phyloP scores from a whole-genome alignment of 2,888 invertebrate genomes.

The Pyrrhia umbra region DNA sequence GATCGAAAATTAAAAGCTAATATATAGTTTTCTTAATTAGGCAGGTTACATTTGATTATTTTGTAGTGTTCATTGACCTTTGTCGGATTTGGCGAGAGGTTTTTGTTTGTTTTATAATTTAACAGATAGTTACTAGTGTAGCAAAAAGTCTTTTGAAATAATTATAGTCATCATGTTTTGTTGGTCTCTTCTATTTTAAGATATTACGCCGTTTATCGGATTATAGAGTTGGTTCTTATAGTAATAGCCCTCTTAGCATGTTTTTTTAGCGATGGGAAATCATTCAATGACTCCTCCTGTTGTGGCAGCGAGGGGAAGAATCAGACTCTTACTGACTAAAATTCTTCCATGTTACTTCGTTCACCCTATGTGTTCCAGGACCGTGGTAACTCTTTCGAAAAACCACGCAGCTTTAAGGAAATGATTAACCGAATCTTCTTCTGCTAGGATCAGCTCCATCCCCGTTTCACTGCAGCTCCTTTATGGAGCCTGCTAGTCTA shows the following conservation, averaged over 20 bases:
- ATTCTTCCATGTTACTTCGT: too few species aligned
- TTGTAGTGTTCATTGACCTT: conserved; percentile 36
- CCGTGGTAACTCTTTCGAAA: too few species aligned
- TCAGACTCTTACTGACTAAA: too few species aligned
- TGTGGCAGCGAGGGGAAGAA: too few species aligned
- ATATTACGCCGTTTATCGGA: background rate
- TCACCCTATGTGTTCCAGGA: too few species aligned
- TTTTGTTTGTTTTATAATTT: conserved; percentile 19
- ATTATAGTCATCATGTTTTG: background rate
- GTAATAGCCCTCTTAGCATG: too few species aligned
- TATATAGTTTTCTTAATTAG: too few species aligned
- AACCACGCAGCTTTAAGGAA: too few species aligned
- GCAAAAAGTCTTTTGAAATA: conserved; percentile 24
- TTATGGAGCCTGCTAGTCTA: background rate
- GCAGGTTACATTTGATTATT: background rate
- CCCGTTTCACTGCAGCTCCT: background rate
- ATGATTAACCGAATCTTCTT: background rate
- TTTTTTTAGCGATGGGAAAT: too few species aligned
- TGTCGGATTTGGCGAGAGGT: conserved; percentile 16
- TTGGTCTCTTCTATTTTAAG: background rate
- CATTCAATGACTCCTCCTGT: too few species aligned
- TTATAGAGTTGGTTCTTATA: too few species aligned
- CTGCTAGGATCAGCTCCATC: background rate
- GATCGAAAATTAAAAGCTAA: background rate
- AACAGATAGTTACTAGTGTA: conserved; percentile 10